A percentile compares a stretch with the other conserved stretches of the same genome.
phyloP scores from a whole-genome alignment of 2,888 invertebrate genomes.

The Seira musarum region DNA sequence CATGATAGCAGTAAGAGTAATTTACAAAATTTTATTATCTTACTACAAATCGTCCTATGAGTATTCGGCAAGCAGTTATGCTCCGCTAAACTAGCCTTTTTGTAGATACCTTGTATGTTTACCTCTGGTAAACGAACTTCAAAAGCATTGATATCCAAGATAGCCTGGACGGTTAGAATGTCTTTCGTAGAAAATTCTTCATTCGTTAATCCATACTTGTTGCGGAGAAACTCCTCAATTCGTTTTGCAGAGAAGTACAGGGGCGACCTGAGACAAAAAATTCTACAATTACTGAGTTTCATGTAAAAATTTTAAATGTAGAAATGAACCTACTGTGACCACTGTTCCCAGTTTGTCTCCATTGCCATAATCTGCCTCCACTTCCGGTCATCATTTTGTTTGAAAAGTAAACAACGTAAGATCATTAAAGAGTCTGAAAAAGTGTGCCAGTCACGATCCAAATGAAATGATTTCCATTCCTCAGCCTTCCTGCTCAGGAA shows the following conservation, averaged over 20 bases:
- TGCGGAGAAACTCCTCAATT: constrained; percentile 49
- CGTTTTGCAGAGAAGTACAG: constrained; percentile 50
- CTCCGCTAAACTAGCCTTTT: constrained; percentile 66
- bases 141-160: constrained; percentile 65
- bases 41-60: constrained; percentile 64
- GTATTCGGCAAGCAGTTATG: constrained; percentile 68
- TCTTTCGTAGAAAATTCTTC: constrained; percentile 52
- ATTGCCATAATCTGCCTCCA: constrained; percentile 62
- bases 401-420: constrained; percentile 64
- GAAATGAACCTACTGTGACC: constrained; percentile 61
- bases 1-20: not conserved
- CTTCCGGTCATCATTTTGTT: constrained; percentile 47
- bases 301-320: too few species aligned
- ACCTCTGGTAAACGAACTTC: constrained; percentile 63
- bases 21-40: constrained; percentile 13
- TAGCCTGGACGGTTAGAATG: constrained; percentile 62
- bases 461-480: not conserved
- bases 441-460: constrained; percentile 40
- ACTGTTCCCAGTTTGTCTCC: constrained; percentile 66
- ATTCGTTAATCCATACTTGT: constrained; percentile 47
- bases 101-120: constrained; percentile 64
- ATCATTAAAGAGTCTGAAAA: constrained; percentile 65
- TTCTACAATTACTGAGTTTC: not conserved
- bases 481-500: constrained; percentile 9
- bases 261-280: constrained; percentile 48